phyloP scores from a whole-genome alignment of 1,140 invertebrate genomes.

The Eufriesea mexicana region DNA sequence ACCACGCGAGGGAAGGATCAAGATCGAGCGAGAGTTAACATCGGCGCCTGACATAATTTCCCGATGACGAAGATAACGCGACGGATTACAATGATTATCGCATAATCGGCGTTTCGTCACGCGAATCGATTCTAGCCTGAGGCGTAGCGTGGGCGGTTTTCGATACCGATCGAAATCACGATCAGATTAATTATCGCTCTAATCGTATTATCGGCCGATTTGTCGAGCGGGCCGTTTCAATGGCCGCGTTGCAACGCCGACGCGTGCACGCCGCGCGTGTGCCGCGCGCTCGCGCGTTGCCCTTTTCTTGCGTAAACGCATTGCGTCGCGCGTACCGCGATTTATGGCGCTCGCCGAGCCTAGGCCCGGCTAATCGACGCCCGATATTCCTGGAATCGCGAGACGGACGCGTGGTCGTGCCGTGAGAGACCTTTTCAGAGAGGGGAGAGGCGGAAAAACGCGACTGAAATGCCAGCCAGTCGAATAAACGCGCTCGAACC shows the following conservation, averaged over 20 bases:
- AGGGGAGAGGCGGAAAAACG: neutral
- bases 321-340: slow-evolving; percentile 48
- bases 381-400: slow-evolving; percentile 63
- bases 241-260: slow-evolving; percentile 52
- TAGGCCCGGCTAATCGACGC: slow-evolving; percentile 49
- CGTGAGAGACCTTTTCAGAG: slow-evolving; percentile 45
- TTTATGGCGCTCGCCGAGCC: slow-evolving; percentile 48
- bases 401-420: slow-evolving; percentile 49
- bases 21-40: neutral
- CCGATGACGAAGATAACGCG: slow-evolving; percentile 9
- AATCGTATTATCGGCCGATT: slow-evolving; percentile 78
- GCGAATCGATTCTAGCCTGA: slow-evolving; percentile 11
- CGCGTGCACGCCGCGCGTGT: slow-evolving; percentile 21
- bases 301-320: slow-evolving; percentile 58
- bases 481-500: slow-evolving; percentile 12
- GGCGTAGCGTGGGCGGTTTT: slow-evolving; percentile 30
- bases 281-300: slow-evolving; percentile 34
- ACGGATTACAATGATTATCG: slow-evolving; percentile 47
- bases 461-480: slow-evolving; percentile 37
- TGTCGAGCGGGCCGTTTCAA: slow-evolving; percentile 69
- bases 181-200: slow-evolving; percentile 75
- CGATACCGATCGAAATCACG: slow-evolving; percentile 56
- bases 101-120: slow-evolving; percentile 56
- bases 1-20: neutral
- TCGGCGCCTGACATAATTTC: neutral